These are phyloP conservation scores for Drosophila koepferae DNA, from an alignment of 2,888 invertebrate genomes.

Conservation along the genomic window DNA sequence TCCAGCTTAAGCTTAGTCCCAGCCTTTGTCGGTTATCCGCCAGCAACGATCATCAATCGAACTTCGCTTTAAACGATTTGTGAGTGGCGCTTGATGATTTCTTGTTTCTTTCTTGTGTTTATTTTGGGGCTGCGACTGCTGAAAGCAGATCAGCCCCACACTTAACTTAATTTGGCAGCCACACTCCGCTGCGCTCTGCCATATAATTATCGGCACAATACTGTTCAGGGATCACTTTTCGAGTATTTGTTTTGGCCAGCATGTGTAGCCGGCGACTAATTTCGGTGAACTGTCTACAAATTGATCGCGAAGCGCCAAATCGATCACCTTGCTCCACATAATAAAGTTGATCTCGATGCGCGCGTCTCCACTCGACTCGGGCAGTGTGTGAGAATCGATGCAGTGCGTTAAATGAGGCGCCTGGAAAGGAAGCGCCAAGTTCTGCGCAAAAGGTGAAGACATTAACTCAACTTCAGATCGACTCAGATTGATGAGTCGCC, in stretches of 20 bases:
- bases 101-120: conserved; percentile 12
- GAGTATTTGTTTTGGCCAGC: conserved; percentile 68
- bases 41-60: conserved; percentile 72
- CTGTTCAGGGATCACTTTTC: conserved; percentile 54
- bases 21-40: conserved; percentile 75
- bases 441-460: conserved; percentile 36
- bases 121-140: conserved; percentile 57
- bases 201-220: conserved; percentile 83
- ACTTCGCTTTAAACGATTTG: conserved; percentile 76
- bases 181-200: conserved; percentile 68
- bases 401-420: conserved; percentile 49
- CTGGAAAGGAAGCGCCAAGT: conserved; percentile 49
- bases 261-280: conserved; percentile 56
- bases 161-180: conserved; percentile 85
- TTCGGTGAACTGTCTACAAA: conserved; percentile 81
- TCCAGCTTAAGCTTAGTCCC: conserved; percentile 49
- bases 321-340: conserved; percentile 84
- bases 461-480: conserved; percentile 47
- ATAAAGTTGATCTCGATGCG: conserved; percentile 68
- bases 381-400: conserved; percentile 73
- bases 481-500: conserved; percentile 26
- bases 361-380: conserved; percentile 24
- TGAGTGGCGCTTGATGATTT: conserved; percentile 56
- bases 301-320: conserved; percentile 85
- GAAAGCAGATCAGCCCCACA: conserved; percentile 81